Percentiles rank a stretch among this genome's conserved stretches.
Evolutionary conservation across 2,113 vertebrate genomes (phyloP).

Genomic region (Prunella fulvescens): DNA sequence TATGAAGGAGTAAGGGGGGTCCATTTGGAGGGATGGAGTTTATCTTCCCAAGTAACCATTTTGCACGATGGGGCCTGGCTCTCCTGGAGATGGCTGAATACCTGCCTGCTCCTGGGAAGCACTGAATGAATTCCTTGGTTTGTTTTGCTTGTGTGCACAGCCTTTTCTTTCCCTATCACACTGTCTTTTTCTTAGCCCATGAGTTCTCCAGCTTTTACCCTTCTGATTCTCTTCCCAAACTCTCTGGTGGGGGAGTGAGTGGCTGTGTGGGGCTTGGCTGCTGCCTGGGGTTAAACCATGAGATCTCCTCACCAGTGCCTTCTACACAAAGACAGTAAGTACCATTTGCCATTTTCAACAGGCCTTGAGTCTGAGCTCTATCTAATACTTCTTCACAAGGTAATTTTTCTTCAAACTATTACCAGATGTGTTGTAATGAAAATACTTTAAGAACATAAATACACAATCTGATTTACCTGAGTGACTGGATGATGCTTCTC

Average conservation of each 20-base stretch:
- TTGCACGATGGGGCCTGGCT: rapidly evolving
- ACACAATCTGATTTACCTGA: slow-evolving; percentile 75
- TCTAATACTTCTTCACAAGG: background rate
- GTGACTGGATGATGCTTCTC: slow-evolving; percentile 93
- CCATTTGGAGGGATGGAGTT: rapidly evolving
- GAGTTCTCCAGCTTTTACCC: background rate
- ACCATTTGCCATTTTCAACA: background rate
- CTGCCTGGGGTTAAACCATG: background rate
- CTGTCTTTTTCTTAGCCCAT: rapidly evolving
- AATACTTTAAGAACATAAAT: background rate
- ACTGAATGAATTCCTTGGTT: background rate
- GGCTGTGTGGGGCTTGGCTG: background rate
- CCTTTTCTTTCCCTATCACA: background rate
- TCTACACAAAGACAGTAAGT: background rate
- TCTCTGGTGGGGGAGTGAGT: background rate
- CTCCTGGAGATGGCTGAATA: background rate
- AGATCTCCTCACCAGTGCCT: background rate
- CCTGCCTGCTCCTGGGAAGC: background rate
- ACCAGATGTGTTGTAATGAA: background rate
- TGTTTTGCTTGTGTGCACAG: background rate
- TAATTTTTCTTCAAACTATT: background rate
- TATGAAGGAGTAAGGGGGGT: rapidly evolving
- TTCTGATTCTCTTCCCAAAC: background rate
- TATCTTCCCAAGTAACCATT: background rate
- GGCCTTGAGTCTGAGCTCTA: background rate